A percentile compares a stretch with the other conserved stretches of the same genome.
Conservation (phyloP, 1,140 invertebrate genomes). For the Pollicipes pollicipes region DNA sequence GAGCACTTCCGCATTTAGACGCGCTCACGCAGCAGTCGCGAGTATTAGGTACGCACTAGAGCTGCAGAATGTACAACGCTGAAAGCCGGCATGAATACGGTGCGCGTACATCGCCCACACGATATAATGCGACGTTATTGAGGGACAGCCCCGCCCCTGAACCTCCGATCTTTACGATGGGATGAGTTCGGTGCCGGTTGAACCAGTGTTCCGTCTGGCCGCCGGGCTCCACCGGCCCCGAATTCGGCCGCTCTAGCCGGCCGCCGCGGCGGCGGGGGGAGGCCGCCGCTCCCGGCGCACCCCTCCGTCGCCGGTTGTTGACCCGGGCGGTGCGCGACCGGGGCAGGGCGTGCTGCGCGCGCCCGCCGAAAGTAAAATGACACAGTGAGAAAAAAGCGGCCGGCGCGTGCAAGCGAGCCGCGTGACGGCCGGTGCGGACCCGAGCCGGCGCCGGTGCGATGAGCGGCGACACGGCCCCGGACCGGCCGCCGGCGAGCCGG, state of each 20-base stretch:
- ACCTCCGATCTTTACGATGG: too few relatives aligned
- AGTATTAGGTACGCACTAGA: background rate
- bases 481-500: too few relatives aligned
- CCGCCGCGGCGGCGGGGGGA: too few relatives aligned
- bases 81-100: background rate
- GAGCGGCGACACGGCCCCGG: background rate
- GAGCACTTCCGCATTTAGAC: background rate
- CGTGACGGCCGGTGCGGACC: too few relatives aligned
- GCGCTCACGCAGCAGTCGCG: background rate
- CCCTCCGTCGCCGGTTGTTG: background rate
- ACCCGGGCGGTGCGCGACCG: background rate
- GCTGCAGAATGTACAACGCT: background rate
- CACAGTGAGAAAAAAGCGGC: background rate
- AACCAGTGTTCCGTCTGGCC: background rate
- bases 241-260: background rate
- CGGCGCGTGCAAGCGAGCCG: background rate
- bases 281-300: background rate
- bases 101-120: too few relatives aligned
- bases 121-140: too few relatives aligned
- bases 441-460: background rate
- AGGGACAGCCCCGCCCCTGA: too few relatives aligned
- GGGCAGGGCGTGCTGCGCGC: background rate
- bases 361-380: background rate
- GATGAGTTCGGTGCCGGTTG: too few relatives aligned
- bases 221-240: background rate